Evolutionary conservation across 2,888 invertebrate genomes (phyloP).

Genomic region (Chrysodeixis includens): DNA sequence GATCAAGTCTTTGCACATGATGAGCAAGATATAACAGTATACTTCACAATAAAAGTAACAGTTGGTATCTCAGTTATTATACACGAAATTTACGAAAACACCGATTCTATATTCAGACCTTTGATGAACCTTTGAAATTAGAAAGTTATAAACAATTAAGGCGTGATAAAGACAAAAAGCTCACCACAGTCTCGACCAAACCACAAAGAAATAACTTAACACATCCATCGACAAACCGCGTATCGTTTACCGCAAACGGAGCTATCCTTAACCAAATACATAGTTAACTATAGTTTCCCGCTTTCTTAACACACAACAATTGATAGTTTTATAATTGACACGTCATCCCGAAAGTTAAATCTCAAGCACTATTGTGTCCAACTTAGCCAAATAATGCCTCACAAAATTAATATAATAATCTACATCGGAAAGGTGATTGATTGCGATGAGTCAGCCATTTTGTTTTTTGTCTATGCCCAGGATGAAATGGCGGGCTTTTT

Average conservation of each 20-base stretch:
- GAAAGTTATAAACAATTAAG: too few relatives aligned
- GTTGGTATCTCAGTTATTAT: too few relatives aligned
- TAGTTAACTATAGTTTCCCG: conserved; percentile 55
- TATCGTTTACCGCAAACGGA: conserved; percentile 18
- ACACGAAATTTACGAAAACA: too few relatives aligned
- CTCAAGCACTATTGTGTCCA: conserved; percentile 79
- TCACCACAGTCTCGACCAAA: neutral
- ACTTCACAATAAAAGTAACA: too few relatives aligned
- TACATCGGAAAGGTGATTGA: conserved; percentile 87
- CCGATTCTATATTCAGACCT: too few relatives aligned
- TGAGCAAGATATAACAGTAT: too few relatives aligned
- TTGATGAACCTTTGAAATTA: too few relatives aligned
- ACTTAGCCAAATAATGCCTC: conserved; percentile 86
- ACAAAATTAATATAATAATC: conserved; percentile 87
- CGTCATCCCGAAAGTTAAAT: conserved; percentile 79
- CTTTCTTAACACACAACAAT: conserved; percentile 72
- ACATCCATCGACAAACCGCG: conserved; percentile 5
- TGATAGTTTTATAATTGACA: conserved; percentile 86
- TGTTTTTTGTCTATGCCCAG: conserved; percentile 61
- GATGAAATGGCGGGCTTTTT: conserved; percentile 54
- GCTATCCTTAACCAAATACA: conserved; percentile 15
- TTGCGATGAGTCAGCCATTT: conserved; percentile 82
- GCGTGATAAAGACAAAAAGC: neutral
- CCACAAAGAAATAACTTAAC: neutral
- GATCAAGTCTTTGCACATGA: too few relatives aligned